phyloP scores from a whole-genome alignment of 2,113 vertebrate species.

The Epinephelus moara region DNA sequence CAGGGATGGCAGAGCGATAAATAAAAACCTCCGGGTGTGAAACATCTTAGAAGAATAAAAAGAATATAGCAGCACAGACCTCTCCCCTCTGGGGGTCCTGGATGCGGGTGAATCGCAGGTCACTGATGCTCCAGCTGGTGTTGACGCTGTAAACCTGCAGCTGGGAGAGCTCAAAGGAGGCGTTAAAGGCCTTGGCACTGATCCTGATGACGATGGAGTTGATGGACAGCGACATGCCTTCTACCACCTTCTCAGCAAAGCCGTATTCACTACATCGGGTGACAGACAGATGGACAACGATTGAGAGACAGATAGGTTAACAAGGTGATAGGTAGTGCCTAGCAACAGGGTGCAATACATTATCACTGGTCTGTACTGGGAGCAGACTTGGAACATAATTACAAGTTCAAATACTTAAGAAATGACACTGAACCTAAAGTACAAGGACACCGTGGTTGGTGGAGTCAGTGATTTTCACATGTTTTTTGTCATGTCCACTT shows the following conservation, averaged over 20 bases:
- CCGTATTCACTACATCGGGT: constrained; percentile 91
- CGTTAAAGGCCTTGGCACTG: constrained; percentile 98
- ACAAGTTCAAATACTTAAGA: neutral
- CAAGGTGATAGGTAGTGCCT: neutral
- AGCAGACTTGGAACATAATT: neutral
- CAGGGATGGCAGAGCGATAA: neutral
- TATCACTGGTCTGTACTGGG: neutral
- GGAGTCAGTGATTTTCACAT: neutral
- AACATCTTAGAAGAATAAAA: no score
- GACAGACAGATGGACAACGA: neutral
- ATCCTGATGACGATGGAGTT: constrained; percentile 97
- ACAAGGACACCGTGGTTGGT: neutral
- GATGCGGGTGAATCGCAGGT: constrained; percentile 94
- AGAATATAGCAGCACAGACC: constrained; percentile 76
- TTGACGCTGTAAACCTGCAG: constrained; percentile 98
- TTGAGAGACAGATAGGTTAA: neutral
- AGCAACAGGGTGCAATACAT: neutral
- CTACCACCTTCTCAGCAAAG: constrained; percentile 99
- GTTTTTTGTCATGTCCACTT: neutral
- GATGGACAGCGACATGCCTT: constrained; percentile 96
- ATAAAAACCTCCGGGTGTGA: neutral
- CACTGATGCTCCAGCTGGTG: constrained; percentile 92
- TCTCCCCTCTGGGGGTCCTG: constrained; percentile 93
- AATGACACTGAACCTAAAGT: neutral
- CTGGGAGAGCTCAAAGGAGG: constrained; percentile 98